Evolutionary conservation across 2,888 invertebrate genomes (phyloP), one percentile per base, ranked within the genome.

Genomic region (Cephonodes hylas): DNA sequence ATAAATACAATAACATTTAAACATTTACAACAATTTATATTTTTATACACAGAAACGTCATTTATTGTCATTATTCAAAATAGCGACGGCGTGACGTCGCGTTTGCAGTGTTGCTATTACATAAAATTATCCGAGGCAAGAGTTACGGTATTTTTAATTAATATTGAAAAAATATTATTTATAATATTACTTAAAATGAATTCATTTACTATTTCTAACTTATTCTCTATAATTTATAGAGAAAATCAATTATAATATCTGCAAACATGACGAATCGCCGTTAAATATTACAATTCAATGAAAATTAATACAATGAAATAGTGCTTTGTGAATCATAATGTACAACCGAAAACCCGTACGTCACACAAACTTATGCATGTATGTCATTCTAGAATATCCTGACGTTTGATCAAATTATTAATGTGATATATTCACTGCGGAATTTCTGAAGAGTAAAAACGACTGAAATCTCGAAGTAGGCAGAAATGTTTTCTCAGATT

Each of bases 11-110:
- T 64, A 69, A 68, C 57, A 62, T 25, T 67, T 63, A 62, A 73
- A 69, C 66, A 74, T 65, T 69, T 63, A 68, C 63, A 74, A 75
- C 66, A 73, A 67, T 66, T 34, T 23, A 63, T 63, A 68, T 67
- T 68, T n/a, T 66, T 64, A 64, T 61, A 67, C 63, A 69, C 66
- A 63, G 67, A 73, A 70, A 70, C 62, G 69, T 65, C 67, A 62
- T 61, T 82, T 81, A 82, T 83, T 83, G 83, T 82, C 83, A 74
- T 73, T 69, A 73, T 71, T 70, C 53, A 60, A 74, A 74, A 65
- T 73, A 73, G 74, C 69, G 63, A 62, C 64, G 31, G n/a, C 15
- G 2, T 27, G 34, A 3, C 22, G 22, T 46, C 31, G 6, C 1
- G 25, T 58, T 42, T 58, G 42, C 25, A 25, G 25, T 56, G 15